Base-by-base conservation (phyloP, 2,113 vertebrate species). In the Corythoichthys intestinalis region DNA sequence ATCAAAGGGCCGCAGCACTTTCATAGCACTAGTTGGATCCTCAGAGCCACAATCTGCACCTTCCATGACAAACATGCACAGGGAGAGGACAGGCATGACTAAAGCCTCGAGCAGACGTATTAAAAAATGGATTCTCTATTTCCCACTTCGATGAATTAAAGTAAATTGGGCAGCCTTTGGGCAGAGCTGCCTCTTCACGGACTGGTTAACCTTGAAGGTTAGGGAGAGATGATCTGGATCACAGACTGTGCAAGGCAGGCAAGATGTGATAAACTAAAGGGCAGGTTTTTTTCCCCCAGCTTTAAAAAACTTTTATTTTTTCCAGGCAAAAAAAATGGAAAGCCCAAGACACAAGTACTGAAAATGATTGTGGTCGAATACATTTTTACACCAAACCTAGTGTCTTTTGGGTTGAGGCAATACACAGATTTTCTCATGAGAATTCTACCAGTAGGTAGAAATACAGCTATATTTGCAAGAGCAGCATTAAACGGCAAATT, bases 1-100 rank as follows among this genome's bases (percentile, higher is more conserved):
- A 89, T 91, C 87, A 91, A 90, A 92, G 89, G 79, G 69, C 83
- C 75, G 66, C 77, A 28, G 80, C 73, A 84, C 82, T 89, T 83
- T 73, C 73, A 67, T 79, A 78, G 70, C 79, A 70, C 75, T 73
- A 72, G 81, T 74, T 9, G 4, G 77, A 82, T 75, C 72, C 79
- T 81, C 73, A 53, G 72, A 78, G 83, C 82, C 44, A 46, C 61
- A 63, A 63, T 63, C 67, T 82, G 87, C 87, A 83, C 72, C 76
- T 78, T 72, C 75, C 67, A 66, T 80, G 78, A 47, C 73, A 78
- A 71, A 63, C 79, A 74, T 74, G 69, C 58, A 62, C 76, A n/a
- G 70, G 59, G 69, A 79, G 77, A 87, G 84, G 78, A 83, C 83
- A 85, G 72, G 84, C 86, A 86, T 90, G 87, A 87, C 86, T 88